phyloP scores from a whole-genome alignment of 2,113 vertebrate species.

The Axis porcinus region DNA sequence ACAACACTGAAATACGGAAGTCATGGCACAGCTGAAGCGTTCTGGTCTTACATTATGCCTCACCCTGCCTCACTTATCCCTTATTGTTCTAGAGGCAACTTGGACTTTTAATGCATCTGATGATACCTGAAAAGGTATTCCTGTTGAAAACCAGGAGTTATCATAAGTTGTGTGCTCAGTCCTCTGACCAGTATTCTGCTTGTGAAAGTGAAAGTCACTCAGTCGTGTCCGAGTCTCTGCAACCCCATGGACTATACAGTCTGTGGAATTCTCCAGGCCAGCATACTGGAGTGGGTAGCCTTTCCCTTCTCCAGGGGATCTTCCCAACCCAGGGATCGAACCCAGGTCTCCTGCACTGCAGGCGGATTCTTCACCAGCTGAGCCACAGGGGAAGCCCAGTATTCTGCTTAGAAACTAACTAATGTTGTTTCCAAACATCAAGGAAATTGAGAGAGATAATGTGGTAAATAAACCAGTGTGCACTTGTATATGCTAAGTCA shows the following conservation, averaged over 20 bases:
- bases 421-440: not conserved
- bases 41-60: not conserved
- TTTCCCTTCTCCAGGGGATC: too few relatives aligned
- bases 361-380: too few relatives aligned
- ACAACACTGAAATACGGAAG: too few relatives aligned
- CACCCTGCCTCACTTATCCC: not conserved
- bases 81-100: not conserved
- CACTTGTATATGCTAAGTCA: fast-evolving
- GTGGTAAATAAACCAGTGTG: not conserved
- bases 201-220: too few relatives aligned
- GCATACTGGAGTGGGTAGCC: too few relatives aligned
- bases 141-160: too few relatives aligned
- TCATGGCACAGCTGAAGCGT: fast-evolving
- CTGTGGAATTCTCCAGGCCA: too few relatives aligned
- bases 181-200: not conserved
- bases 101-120: not conserved
- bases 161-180: not conserved
- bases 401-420: not conserved
- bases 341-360: too few relatives aligned
- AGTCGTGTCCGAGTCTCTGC: too few relatives aligned
- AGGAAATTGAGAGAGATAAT: not conserved
- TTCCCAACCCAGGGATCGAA: too few relatives aligned
- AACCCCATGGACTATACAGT: too few relatives aligned
- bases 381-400: not conserved
- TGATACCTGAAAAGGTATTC: not conserved